These are phyloP conservation scores for Clunio marinus DNA, from an alignment of 2,888 invertebrate genomes.

Conservation along the genomic window DNA sequence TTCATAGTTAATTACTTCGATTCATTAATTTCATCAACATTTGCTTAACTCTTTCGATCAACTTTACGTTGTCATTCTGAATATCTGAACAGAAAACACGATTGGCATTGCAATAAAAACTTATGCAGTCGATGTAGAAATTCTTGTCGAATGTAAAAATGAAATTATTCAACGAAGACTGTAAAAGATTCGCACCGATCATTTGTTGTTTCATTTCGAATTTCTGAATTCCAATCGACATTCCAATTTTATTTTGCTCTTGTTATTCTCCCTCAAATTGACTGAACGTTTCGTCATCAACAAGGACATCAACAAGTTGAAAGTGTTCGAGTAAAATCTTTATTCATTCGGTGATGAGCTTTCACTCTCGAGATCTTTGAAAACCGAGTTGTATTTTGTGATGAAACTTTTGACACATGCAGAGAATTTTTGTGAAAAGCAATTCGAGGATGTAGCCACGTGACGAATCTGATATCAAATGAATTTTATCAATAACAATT, in stretches of 20 bases:
- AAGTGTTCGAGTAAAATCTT: conserved; percentile 45
- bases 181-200: conserved; percentile 49
- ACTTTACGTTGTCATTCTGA: conserved; percentile 45
- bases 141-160: conserved; percentile 45
- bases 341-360: conserved; percentile 26
- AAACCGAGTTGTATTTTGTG: conserved; percentile 70
- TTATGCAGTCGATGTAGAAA: conserved; percentile 55
- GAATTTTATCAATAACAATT: conserved; percentile 93
- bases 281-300: conserved; percentile 49
- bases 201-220: conserved; percentile 46
- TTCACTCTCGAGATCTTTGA: conserved; percentile 7
- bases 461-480: conserved; percentile 84
- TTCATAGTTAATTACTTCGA: conserved; percentile 50
- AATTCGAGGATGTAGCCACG: conserved; percentile 94
- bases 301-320: conserved; percentile 54
- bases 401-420: conserved; percentile 61
- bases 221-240: conserved; percentile 55
- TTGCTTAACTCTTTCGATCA: conserved; percentile 50
- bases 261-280: conserved; percentile 53
- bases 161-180: conserved; percentile 42
- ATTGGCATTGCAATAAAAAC: conserved; percentile 53
- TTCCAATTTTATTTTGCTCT: conserved; percentile 48
- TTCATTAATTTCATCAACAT: conserved; percentile 51
- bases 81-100: conserved; percentile 54
- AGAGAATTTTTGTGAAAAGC: conserved; percentile 84